Base-by-base conservation (phyloP, 2,888 invertebrate species). In the Morpho achilles region DNA sequence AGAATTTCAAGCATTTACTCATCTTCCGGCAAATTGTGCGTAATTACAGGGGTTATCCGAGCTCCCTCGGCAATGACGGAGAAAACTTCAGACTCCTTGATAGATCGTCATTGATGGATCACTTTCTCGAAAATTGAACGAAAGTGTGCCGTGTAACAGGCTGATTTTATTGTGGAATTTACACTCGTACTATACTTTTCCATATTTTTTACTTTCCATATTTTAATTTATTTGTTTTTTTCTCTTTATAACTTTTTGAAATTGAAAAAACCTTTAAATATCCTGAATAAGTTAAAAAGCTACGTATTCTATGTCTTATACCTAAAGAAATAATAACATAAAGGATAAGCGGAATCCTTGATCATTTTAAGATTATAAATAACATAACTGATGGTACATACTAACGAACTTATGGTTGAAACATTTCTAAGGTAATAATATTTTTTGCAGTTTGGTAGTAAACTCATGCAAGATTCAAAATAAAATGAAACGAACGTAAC, bases 1-100 rank as follows among this genome's bases (percentile, higher is more conserved):
- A 86, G 87, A 89, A 86, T 85, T 84, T 82, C 81, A 84, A 73
- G 80, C 84, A 82, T 87, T 85, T 87, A 88, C 87, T 87, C 87
- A 87, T 88, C 88, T 89, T 83, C 87, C 83, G 82, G 80, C 76
- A 77, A 79, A 82, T 75, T 76, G 75, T 74, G 72, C 64, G 79
- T 88, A 88, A 88, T 89, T 87, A 86, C 78, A 78, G 78, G 81
- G 84, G 75, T 78, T 76, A 69, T 73, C 72, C 71, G 70, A 66
- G 67, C 63, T 62, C 66, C 63, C 64, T 69, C 67, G 66, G 71
- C 79, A 79, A 80, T 82, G 74, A 79, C 75, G 79, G 83, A 80
- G 85, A 86, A 86, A 87, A 77, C 76, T 77, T 16, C 69, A 70
- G 71, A 71, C 69, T 74, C 76, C 73, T 76, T 85, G 81, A 88